Evolutionary conservation across 2,888 invertebrate genomes (phyloP).

Genomic region (Orchesellides sinensis): DNA sequence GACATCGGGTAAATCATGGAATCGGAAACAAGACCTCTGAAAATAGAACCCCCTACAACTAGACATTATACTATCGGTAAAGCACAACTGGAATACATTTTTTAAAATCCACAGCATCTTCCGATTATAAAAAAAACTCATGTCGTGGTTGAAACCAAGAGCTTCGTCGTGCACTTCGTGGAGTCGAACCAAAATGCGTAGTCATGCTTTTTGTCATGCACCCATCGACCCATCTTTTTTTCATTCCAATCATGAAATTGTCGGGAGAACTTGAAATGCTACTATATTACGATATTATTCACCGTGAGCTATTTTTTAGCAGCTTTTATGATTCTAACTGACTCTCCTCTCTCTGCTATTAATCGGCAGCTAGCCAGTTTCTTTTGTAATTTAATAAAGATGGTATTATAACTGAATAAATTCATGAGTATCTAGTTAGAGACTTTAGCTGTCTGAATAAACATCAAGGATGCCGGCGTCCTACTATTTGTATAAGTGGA

Average conservation of each 20-base stretch:
- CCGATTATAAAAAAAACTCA: too few species aligned
- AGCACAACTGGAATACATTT: too few species aligned
- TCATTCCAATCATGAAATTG: neutral
- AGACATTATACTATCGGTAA: neutral
- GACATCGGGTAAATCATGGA: constrained; percentile 56
- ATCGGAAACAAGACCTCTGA: constrained; percentile 53
- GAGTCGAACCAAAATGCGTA: constrained; percentile 10
- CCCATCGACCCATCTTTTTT: neutral
- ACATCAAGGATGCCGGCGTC: too few species aligned
- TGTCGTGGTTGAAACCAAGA: too few species aligned
- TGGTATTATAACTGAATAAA: neutral
- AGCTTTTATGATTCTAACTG: too few species aligned
- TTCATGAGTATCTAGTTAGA: neutral
- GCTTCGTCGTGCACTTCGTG: neutral
- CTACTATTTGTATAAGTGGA: neutral
- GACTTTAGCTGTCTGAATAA: too few species aligned
- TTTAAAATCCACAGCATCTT: too few species aligned
- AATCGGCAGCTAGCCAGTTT: neutral
- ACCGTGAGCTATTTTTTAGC: too few species aligned
- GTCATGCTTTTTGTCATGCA: constrained; percentile 15
- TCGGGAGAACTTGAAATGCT: neutral
- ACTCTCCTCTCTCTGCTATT: neutral
- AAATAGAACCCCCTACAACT: neutral
- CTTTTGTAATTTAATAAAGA: constrained; percentile 10
- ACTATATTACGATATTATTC: neutral